Conservation (phyloP, 53 echinoderm and acorn worm genomes). For the Hippasteria phrygiana region DNA sequence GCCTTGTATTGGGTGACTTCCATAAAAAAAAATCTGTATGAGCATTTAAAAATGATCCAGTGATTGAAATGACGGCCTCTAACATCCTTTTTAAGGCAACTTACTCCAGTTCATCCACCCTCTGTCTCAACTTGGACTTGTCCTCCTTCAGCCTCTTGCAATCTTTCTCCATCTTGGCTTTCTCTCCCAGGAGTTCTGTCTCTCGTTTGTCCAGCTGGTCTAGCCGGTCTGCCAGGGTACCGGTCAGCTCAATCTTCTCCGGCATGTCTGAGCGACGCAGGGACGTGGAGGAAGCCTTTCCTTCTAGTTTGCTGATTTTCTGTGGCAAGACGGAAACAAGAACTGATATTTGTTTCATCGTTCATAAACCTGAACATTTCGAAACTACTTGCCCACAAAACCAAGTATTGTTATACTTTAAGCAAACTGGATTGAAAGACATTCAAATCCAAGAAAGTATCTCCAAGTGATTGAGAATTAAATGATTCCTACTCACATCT, state of each 20-base stretch:
- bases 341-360: no score
- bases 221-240: constrained; percentile 84
- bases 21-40: no score
- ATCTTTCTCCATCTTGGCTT: constrained; percentile 75
- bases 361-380: no score
- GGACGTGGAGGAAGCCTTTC: constrained; percentile 58
- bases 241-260: constrained; percentile 81
- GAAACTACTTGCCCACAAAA: no score
- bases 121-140: constrained; percentile 88
- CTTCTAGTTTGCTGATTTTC: constrained; percentile 84
- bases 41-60: no score
- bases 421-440: no score
- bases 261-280: constrained; percentile 68
- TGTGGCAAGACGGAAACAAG: background rate
- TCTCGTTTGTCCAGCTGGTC: constrained; percentile 96
- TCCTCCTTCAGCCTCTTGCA: constrained; percentile 89
- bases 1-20: no score
- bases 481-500: constrained; percentile 65
- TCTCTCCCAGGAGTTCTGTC: constrained; percentile 83
- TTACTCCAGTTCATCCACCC: constrained; percentile 95
- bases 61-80: no score
- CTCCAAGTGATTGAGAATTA: no score
- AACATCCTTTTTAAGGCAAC: background rate
- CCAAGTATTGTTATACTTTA: no score
- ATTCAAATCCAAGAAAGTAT: no score